These are phyloP conservation scores for Limenitis camilla DNA, from an alignment of 2,888 invertebrate species.

Conservation along the genomic window DNA sequence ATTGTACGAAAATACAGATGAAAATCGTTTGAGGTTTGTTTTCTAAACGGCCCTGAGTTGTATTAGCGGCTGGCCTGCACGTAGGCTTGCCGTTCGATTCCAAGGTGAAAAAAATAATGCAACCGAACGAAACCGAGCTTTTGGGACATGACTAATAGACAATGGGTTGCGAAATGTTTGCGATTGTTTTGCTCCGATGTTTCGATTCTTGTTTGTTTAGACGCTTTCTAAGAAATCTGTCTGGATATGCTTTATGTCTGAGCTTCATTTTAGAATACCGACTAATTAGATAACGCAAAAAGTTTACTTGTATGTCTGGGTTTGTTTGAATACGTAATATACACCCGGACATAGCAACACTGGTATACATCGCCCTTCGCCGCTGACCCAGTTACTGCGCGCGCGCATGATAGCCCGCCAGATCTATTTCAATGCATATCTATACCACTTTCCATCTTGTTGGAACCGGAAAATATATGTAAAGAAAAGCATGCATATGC, in stretches of 20 bases:
- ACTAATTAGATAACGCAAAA: too few species aligned
- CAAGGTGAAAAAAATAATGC: conserved; percentile 50
- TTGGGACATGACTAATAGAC: conserved; percentile 66
- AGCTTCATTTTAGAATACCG: not conserved
- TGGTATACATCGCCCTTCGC: conserved; percentile 36
- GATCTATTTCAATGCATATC: conserved; percentile 27
- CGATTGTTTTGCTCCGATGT: conserved; percentile 9
- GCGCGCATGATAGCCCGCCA: conserved; percentile 25
- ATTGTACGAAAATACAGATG: conserved; percentile 6
- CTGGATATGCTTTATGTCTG: conserved; percentile 7
- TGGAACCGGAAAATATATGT: not conserved
- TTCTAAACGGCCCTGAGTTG: conserved; percentile 55
- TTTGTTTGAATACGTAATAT: not conserved
- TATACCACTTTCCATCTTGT: conserved; percentile 12
- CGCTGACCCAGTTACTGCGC: conserved; percentile 33
- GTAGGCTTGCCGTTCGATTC: conserved; percentile 37
- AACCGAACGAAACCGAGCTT: conserved; percentile 37
- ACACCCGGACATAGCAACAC: conserved; percentile 28
- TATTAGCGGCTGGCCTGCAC: conserved; percentile 57
- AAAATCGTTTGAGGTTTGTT: conserved; percentile 23
- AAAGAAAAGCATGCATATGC: too few species aligned
- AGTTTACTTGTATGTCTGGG: too few species aligned
- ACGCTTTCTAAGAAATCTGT: conserved; percentile 9
- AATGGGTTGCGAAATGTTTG: conserved; percentile 42
- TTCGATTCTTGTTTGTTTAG: conserved; percentile 6